Conservation (phyloP, 2,888 invertebrate species). For the Leptothorax acervorum region DNA sequence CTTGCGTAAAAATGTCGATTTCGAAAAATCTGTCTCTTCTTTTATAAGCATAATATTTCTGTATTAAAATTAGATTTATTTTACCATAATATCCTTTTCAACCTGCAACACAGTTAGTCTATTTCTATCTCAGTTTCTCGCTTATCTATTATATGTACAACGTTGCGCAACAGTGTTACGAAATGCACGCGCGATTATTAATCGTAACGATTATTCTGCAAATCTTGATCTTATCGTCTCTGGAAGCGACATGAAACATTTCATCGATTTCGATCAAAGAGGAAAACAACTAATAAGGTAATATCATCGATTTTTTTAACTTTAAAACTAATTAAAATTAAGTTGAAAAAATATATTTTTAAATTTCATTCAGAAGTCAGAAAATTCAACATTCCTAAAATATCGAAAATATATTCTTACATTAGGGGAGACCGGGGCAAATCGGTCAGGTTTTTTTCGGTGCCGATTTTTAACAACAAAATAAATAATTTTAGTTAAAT, state of each 20-base stretch:
- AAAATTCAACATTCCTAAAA: neutral
- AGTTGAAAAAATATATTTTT: neutral
- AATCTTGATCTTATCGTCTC: slow-evolving; percentile 79
- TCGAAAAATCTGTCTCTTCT: neutral
- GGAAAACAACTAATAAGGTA: neutral
- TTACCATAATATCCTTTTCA: neutral
- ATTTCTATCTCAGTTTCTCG: neutral
- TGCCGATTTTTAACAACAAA: too few relatives aligned
- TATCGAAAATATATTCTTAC: too few relatives aligned
- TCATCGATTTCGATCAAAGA: slow-evolving; percentile 20
- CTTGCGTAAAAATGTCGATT: neutral
- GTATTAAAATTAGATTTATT: neutral
- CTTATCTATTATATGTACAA: slow-evolving; percentile 44
- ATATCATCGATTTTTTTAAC: neutral
- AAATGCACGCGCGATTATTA: slow-evolving; percentile 83
- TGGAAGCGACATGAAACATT: slow-evolving; percentile 68
- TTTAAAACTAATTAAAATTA: neutral
- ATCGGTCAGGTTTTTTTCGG: too few relatives aligned
- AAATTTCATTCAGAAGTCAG: neutral
- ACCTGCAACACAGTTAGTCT: neutral
- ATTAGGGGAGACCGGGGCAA: too few relatives aligned
- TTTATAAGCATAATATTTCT: neutral
- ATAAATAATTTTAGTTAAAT: too few relatives aligned
- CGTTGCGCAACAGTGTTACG: slow-evolving; percentile 82
- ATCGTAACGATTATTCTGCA: slow-evolving; percentile 78